Percentiles rank a stretch among this genome's conserved stretches.
Conservation (phyloP, 2,797 vertebrate genomes). For the Streptopelia turtur region DNA sequence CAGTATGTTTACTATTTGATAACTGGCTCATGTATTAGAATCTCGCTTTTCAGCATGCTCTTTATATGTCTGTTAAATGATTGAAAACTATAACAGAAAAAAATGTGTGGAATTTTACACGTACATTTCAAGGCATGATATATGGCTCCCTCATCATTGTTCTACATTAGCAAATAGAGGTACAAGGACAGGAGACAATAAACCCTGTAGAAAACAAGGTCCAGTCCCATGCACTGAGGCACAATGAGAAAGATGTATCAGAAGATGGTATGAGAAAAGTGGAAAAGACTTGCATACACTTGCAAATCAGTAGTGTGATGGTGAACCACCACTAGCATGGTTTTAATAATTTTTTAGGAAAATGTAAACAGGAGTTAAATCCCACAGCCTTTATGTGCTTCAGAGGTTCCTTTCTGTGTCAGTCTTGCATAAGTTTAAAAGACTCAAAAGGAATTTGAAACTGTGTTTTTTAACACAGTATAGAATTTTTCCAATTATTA, state of each 20-base stretch:
- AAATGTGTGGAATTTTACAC: background rate
- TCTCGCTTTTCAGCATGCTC: background rate
- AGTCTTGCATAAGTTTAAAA: background rate
- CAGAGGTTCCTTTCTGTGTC: background rate
- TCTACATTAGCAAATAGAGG: background rate
- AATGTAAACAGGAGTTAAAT: background rate
- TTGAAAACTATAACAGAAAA: background rate
- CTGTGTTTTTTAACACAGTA: background rate
- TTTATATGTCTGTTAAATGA: background rate
- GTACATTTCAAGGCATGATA: background rate
- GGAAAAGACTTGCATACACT: background rate
- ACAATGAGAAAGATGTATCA: background rate
- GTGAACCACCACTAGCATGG: background rate
- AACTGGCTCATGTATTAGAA: background rate
- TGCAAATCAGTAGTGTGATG: background rate
- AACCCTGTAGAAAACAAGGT: background rate
- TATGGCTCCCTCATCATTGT: background rate
- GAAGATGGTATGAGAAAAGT: background rate
- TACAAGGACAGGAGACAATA: background rate
- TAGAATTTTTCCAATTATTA: background rate
- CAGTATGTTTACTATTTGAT: background rate
- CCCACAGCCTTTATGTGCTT: background rate
- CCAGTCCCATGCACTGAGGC: background rate
- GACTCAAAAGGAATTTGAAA: constrained; percentile 14
- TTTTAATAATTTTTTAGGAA: constrained; percentile 31